Evolutionary conservation across 1,140 invertebrate genomes (phyloP).

Genomic region (Polypedilum vanderplanki): DNA sequence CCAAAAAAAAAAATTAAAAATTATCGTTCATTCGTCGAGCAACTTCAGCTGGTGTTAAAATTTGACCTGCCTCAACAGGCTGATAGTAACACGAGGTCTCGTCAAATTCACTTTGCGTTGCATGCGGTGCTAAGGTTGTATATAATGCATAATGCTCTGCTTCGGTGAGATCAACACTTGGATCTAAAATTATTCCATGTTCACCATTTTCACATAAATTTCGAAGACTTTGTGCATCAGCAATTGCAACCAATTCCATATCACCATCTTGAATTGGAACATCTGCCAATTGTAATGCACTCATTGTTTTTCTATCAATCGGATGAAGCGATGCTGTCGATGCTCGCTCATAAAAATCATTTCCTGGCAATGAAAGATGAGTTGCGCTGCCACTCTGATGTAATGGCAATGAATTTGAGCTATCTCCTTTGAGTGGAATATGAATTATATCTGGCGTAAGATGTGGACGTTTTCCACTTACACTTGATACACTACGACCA

Average conservation of each 20-base stretch:
- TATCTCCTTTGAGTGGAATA: constrained; percentile 54
- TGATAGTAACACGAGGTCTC: constrained; percentile 80
- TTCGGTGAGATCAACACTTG: constrained; percentile 61
- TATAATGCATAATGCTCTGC: constrained; percentile 81
- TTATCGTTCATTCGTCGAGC: neutral
- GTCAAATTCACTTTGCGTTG: constrained; percentile 77
- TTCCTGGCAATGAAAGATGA: constrained; percentile 16
- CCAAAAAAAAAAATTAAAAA: neutral
- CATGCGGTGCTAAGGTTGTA: constrained; percentile 72
- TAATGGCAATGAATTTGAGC: constrained; percentile 38
- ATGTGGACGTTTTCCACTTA: constrained; percentile 48
- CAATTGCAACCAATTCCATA: constrained; percentile 43
- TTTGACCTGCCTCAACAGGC: constrained; percentile 67
- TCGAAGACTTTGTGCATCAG: constrained; percentile 42
- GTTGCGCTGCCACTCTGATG: constrained; percentile 34
- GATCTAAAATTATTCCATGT: constrained; percentile 41
- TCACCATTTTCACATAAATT: constrained; percentile 41
- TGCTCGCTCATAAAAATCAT: constrained; percentile 37
- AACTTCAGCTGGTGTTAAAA: constrained; percentile 38
- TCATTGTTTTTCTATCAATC: constrained; percentile 41
- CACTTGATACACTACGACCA: constrained; percentile 50
- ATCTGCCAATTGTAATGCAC: constrained; percentile 42
- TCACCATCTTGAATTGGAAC: constrained; percentile 42
- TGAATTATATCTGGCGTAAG: constrained; percentile 48
- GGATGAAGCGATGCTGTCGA: constrained; percentile 39